These are phyloP conservation scores for Germaria angustata DNA, from an alignment of 2,888 invertebrate genomes.

Conservation along the genomic window DNA sequence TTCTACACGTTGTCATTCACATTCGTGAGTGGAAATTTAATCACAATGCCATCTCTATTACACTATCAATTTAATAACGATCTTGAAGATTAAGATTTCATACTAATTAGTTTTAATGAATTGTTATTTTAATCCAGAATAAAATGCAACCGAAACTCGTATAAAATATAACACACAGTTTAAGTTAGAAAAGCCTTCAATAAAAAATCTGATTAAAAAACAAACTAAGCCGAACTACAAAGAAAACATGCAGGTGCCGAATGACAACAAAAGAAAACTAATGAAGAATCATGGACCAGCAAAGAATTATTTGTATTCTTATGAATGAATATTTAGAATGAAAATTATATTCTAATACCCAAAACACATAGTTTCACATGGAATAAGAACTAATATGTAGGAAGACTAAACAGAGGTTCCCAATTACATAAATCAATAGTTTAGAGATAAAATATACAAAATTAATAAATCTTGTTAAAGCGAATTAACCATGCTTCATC, in stretches of 20 bases:
- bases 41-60: background rate
- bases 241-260: slow-evolving; percentile 50
- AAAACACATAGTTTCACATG: background rate
- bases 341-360: background rate
- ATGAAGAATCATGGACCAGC: background rate
- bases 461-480: no score
- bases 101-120: slow-evolving; percentile 55
- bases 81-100: slow-evolving; percentile 42
- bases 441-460: background rate
- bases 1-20: no score
- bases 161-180: background rate
- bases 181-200: background rate
- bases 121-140: slow-evolving; percentile 49
- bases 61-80: slow-evolving; percentile 24
- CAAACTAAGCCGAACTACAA: background rate
- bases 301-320: no score
- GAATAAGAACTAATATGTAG: background rate
- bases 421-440: background rate
- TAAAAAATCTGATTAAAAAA: slow-evolving; percentile 2
- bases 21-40: no score
- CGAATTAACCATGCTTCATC: no score
- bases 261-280: background rate
- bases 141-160: background rate
- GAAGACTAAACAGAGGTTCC: background rate
- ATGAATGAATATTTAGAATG: slow-evolving; percentile 33